These are phyloP conservation scores for Lottia scabra DNA, from an alignment of 2,888 invertebrate genomes.

Conservation along the genomic window DNA sequence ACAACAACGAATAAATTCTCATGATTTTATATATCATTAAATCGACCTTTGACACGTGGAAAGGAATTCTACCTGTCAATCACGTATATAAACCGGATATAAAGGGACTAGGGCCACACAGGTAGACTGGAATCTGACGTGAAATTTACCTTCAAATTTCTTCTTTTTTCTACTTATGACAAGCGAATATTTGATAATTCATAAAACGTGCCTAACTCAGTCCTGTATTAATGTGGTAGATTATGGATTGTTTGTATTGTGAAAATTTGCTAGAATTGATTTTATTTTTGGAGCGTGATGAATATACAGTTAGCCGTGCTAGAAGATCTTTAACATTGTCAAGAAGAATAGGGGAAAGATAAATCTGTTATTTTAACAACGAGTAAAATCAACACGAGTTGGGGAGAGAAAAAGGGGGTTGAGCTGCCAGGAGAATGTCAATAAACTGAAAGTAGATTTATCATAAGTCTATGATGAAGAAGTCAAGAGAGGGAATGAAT, in stretches of 20 bases:
- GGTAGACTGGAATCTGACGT: not conserved
- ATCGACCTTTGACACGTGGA: not conserved
- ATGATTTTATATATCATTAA: too few species aligned
- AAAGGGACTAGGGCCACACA: not conserved
- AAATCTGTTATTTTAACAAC: conserved; percentile 4
- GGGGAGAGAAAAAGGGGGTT: not conserved
- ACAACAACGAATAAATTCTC: too few species aligned
- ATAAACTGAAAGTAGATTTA: not conserved
- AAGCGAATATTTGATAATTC: conserved; percentile 17
- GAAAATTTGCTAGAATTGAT: conserved; percentile 23
- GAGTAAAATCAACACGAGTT: conserved; percentile 15
- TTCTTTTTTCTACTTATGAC: not conserved
- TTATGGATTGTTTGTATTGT: conserved; percentile 21
- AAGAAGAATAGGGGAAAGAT: conserved; percentile 9
- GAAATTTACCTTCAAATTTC: not conserved
- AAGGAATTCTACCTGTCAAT: not conserved
- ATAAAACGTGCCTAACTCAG: conserved; percentile 17
- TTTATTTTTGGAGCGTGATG: conserved; percentile 18
- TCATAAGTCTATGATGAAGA: too few species aligned
- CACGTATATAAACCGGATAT: not conserved
- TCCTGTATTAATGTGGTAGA: conserved; percentile 11
- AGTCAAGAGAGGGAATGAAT: too few species aligned
- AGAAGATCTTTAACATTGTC: conserved; percentile 1
- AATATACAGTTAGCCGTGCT: not conserved
- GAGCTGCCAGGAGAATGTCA: not conserved